Evolutionary conservation across 2,113 vertebrate genomes (phyloP).

Genomic region (Pontoporia blainvillei): DNA sequence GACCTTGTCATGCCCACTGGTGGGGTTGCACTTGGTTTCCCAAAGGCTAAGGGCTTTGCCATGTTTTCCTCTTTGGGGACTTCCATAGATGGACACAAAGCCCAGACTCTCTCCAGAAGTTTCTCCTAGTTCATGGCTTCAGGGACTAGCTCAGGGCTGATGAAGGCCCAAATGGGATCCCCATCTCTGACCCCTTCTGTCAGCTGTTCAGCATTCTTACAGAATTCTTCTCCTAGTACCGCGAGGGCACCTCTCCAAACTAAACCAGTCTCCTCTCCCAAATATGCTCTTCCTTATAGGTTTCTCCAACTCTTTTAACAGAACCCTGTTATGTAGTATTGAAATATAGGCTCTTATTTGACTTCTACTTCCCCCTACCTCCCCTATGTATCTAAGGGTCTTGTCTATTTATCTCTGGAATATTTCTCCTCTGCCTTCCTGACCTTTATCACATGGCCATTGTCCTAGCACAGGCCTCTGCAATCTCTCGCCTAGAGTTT

Average conservation of each 20-base stretch:
- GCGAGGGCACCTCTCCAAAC: neutral
- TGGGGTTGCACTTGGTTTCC: neutral
- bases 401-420: neutral
- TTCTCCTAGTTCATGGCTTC: neutral
- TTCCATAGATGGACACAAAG: neutral
- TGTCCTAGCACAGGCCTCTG: neutral
- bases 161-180: neutral
- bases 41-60: neutral
- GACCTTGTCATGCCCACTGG: neutral
- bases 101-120: neutral
- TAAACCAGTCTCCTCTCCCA: neutral
- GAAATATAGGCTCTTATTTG: neutral
- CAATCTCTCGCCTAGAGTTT: neutral
- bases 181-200: neutral
- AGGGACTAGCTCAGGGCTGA: neutral
- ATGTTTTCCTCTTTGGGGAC: neutral
- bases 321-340: neutral
- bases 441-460: neutral
- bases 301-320: neutral
- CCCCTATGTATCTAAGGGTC: neutral
- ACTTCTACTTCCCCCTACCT: neutral
- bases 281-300: neutral
- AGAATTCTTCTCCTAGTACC: neutral
- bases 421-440: neutral
- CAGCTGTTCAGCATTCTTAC: neutral